Evolutionary conservation across 35 echinoderm and acorn worm species (phyloP), one percentile per base, ranked within the genome.

Genomic region (Nesometra sesokonis): DNA sequence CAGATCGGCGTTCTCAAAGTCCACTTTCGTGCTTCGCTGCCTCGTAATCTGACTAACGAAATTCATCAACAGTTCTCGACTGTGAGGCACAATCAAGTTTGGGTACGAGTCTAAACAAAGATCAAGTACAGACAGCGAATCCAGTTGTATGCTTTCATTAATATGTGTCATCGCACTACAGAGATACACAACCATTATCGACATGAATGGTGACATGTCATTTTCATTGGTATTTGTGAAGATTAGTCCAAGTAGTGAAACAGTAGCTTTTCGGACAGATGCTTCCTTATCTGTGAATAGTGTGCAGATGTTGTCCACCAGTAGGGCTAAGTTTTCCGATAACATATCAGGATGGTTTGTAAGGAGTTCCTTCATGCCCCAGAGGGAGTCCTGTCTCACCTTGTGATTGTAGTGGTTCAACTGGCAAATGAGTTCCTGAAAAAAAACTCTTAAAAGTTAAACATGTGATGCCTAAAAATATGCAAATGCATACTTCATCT

Each of bases 101-200:
- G 96, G 96, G 76, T 94, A 99, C n/a, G 38, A 31, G 0, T 82
- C 47, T 32, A 94, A 85, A 32, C 91, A 47, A 2, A 86, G 88
- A 81, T 99, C 96, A 77, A 94, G 88, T 83, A 94, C 84, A 36
- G 46, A 86, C 37, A 99, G 76, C 13, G 92, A 89, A 79, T 99
- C 92, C 32, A 94, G 77, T 57, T 94, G 96, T 43, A 99, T 92
- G 46, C 91, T 91, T 38, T 99, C 96, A 21, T 89, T 78, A 5
- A 99, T 85, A 84, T 99, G 96, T 5, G 96, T 99, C 96, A 94
- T 99, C 0, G 96, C 92, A 35, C 96, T 94, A 38, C 92, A 90
- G 15, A 99, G 88, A 76, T 99, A 90, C 32, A 88, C 90, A 76
- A 85, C 85, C 17, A 99, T 31, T 32, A 87, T 67, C 11, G 92